phyloP scores from a whole-genome alignment of 2,888 invertebrate genomes.

The Chaetogeoica ovagalla region DNA sequence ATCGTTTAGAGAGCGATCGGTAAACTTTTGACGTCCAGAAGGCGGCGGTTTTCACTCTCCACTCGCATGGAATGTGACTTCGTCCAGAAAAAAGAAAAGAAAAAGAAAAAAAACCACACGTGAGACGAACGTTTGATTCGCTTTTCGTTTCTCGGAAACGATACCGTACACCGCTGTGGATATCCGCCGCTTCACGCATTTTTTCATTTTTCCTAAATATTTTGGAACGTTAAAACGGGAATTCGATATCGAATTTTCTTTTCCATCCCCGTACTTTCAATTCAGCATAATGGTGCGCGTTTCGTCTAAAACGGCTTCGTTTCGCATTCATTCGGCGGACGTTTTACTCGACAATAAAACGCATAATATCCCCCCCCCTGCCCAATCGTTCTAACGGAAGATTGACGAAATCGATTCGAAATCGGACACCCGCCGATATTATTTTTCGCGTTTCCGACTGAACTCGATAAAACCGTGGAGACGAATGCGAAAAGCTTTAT shows the following conservation, averaged over 20 bases:
- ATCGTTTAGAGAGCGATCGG: too few relatives aligned
- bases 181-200: background rate
- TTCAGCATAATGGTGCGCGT: background rate
- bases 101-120: too few relatives aligned
- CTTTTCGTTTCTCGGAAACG: too few relatives aligned
- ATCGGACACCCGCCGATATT: background rate
- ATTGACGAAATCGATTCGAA: background rate
- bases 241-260: background rate
- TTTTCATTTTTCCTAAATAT: background rate
- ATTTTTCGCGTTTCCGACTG: background rate
- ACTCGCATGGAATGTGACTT: too few relatives aligned
- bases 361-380: background rate
- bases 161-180: too few relatives aligned
- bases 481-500: too few relatives aligned
- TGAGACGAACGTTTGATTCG: too few relatives aligned
- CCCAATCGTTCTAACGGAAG: background rate
- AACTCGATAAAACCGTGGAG: too few relatives aligned
- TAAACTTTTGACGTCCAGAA: too few relatives aligned
- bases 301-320: constrained; percentile 11
- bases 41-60: too few relatives aligned
- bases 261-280: background rate
- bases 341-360: background rate
- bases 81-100: too few relatives aligned
- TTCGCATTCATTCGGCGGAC: background rate
- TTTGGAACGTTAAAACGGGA: too few relatives aligned